Evolutionary conservation across 2,797 vertebrate genomes (phyloP), one percentile per base, ranked within the genome.

Genomic region (Buceros bicornis): DNA sequence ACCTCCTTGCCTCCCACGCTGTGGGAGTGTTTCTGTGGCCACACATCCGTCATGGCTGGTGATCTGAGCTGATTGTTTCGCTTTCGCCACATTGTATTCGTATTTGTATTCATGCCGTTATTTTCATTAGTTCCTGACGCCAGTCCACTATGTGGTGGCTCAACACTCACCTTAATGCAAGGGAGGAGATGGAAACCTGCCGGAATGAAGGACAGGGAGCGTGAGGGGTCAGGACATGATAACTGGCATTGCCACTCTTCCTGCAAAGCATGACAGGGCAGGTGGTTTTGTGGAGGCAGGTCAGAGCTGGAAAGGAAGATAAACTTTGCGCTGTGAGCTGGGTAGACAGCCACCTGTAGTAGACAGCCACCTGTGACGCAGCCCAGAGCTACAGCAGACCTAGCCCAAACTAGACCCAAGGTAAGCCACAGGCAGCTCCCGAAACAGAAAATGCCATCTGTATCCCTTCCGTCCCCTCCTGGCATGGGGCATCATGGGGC

Each of bases 171-270:
- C 13, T 57, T 1, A 2, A 58, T 4, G 19, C 29, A 50, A 57
- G 31, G 21, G 35, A 90, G 40, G 65, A 42, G 47, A 33, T 40
- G 56, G 21, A 5, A 24, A 5, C 42, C 31, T 62, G 33, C 50
- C 45, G 72, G 19, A 72, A 4, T 11, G 6, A 33, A 12, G 16
- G 31, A 26, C 19, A n/a, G 48, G n/a, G 35, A 56, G 8, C 0
- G 0, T 12, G 29, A 35, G 45, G 66, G 33, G 47, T 28, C 47
- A 76, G 80, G 33, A 17, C 2, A 0, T 29, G 20, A 14, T 37
- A 45, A 45, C n/a, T 50, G 26, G 20, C 29, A 40, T 21, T 72
- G 35, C 40, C 40, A 21, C 13, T 29, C 26, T 66, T 87, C 56
- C 29, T 3, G 1, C 21, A 37, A 31, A 48, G 11, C 2, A 4